These are phyloP conservation scores for Meriones psammophilus DNA, from an alignment of 2,797 vertebrate genomes.

Conservation along the genomic window DNA sequence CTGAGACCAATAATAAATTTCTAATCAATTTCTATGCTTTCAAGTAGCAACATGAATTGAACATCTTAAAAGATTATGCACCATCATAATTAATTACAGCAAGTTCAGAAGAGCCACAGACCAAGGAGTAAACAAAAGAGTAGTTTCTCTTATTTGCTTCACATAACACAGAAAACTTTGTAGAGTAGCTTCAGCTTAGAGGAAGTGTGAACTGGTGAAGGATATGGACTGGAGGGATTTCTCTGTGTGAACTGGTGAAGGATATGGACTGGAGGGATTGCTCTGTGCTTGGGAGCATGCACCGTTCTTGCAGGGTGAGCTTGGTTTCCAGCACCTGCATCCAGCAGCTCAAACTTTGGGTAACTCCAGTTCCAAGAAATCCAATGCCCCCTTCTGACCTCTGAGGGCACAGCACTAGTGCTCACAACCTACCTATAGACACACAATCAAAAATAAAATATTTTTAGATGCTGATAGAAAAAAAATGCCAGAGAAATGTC, in stretches of 20 bases:
- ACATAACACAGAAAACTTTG: constrained; percentile 4
- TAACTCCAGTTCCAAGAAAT: not conserved
- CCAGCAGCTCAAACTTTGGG: not conserved
- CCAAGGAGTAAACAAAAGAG: not conserved
- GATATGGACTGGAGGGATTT: not conserved
- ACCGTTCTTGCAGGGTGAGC: not conserved
- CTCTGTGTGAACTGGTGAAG: constrained; percentile 6
- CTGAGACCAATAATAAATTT: constrained; percentile 9
- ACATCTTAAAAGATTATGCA: constrained; percentile 7
- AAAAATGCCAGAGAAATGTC: not conserved
- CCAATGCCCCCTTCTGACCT: not conserved
- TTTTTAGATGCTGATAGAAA: not conserved
- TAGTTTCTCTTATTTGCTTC: constrained; percentile 43
- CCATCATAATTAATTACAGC: constrained; percentile 18
- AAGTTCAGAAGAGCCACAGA: constrained; percentile 41
- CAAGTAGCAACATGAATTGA: constrained; percentile 58
- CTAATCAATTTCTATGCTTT: constrained; percentile 32
- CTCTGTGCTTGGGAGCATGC: not conserved
- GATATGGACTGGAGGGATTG: not conserved
- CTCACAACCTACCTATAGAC: not conserved
- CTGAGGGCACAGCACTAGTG: not conserved
- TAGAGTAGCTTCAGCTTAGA: constrained; percentile 35
- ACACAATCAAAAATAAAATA: not conserved
- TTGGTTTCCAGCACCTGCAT: not conserved
- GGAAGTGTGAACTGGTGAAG: constrained; percentile 25